Evolutionary conservation across 37 sponge, comb jelly and placozoan genomes (phyloP).

Genomic region (Ianthella basta): DNA sequence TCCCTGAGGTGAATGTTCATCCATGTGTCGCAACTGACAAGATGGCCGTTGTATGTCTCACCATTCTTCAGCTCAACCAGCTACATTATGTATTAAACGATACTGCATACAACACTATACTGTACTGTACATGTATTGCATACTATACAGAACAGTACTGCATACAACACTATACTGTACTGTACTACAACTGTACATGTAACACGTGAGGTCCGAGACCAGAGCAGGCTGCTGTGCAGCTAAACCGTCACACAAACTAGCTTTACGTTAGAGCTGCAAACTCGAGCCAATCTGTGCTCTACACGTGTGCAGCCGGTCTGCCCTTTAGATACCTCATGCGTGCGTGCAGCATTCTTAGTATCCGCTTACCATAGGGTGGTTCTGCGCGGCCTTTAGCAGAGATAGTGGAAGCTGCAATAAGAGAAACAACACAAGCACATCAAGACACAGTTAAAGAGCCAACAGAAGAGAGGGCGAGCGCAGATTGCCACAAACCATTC

Average conservation of each 20-base stretch:
- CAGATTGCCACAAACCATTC: neutral
- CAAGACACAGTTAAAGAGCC: too few relatives aligned
- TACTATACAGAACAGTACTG: too few relatives aligned
- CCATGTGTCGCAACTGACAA: slow-evolving; percentile 97
- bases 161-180: too few relatives aligned
- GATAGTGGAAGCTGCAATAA: slow-evolving; percentile 81
- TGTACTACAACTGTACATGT: too few relatives aligned
- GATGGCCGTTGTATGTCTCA: slow-evolving; percentile 98
- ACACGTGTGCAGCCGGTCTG: too few relatives aligned
- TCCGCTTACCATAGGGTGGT: slow-evolving; percentile 85
- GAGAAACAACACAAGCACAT: neutral
- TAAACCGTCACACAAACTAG: too few relatives aligned
- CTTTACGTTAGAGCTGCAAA: too few relatives aligned
- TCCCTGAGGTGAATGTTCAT: slow-evolving; percentile 98
- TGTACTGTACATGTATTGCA: too few relatives aligned
- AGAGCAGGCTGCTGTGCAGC: too few relatives aligned
- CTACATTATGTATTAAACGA: neutral
- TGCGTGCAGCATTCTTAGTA: neutral
- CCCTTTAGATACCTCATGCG: neutral
- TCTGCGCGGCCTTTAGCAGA: slow-evolving; percentile 91
- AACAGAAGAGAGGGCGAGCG: neutral
- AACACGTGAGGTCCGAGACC: too few relatives aligned
- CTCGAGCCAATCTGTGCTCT: too few relatives aligned
- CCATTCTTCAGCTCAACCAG: slow-evolving; percentile 97
- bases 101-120: neutral